Evolutionary conservation across 2,888 invertebrate species (phyloP), one percentile per base, ranked within the genome.

Genomic region (Trachelus troglodyta): DNA sequence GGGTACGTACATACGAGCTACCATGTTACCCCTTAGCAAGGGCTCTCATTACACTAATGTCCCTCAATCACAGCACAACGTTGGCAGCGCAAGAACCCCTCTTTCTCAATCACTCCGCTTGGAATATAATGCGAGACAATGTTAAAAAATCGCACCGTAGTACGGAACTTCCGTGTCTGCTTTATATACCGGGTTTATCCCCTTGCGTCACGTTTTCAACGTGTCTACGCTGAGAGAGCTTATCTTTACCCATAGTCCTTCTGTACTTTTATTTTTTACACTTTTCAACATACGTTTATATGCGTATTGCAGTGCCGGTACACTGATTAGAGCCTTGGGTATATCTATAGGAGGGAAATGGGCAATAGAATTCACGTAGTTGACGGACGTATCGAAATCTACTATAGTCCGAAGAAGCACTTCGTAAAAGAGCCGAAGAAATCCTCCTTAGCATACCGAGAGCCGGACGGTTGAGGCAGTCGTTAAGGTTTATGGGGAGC

Each of bases 401-500:
- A 31, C 12, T 33, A 15, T 15, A 71, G 71, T 23, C 6, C 71
- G 31, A 34, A 71, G 71, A 34, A 33, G 71, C 71, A 34, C 71
- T 33, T 85, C 76, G 81, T 76, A 83, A 84, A 83, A 85, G 86
- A 83, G 79, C 82, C 84, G 84, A 83, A 85, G 84, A 85, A 87
- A 85, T 79, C 83, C 84, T 83, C 83, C 84, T 88, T 88, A 87
- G 86, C 85, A 89, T 89, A 87, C 85, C 84, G 83, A 85, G 86
- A 84, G 88, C 87, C 88, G 82, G 85, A 84, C 85, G 85, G 85
- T 87, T 86, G 84, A 90, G 88, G 82, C 87, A 87, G 89, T 90
- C 89, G 89, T 90, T 90, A 90, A 90, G 84, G 90, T 90, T 90
- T 90, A 89, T 89, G 89, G 83, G 87, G 87, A 87, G 88, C 87